Conservation (phyloP, 2,113 vertebrate species). For the Mobula hypostoma region DNA sequence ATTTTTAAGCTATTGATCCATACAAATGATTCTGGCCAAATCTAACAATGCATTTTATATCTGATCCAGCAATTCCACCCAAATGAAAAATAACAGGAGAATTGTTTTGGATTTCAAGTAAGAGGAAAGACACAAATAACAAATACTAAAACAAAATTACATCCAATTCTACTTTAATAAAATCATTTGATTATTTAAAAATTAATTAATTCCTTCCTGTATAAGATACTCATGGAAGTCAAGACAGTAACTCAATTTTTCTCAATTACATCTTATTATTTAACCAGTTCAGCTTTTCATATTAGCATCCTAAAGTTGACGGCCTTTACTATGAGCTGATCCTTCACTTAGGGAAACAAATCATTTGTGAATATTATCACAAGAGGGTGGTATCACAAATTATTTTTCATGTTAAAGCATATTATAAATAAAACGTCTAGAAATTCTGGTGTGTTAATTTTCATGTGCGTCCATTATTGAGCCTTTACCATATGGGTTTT, state of each 20-base stretch:
- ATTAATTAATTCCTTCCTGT: neutral
- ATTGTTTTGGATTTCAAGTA: neutral
- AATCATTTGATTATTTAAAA: neutral
- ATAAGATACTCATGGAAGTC: neutral
- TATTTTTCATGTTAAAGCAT: neutral
- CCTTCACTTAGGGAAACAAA: neutral
- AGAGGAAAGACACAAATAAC: too few relatives aligned
- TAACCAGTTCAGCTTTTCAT: neutral
- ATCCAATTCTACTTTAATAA: neutral
- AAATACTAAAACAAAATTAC: neutral
- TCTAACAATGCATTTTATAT: neutral
- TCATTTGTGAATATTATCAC: neutral
- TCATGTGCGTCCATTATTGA: too few relatives aligned
- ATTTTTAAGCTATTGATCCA: constrained; percentile 43
- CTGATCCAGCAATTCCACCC: neutral
- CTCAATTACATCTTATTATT: neutral
- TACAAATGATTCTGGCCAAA: neutral
- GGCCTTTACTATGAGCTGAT: too few relatives aligned
- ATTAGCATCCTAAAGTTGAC: neutral
- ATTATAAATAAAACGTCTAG: neutral
- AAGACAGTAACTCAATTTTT: neutral
- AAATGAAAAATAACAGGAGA: neutral
- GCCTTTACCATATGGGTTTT: too few relatives aligned
- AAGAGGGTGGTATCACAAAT: neutral
- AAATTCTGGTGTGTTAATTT: too few relatives aligned